phyloP scores from a whole-genome alignment of 2,888 invertebrate species.

The Thysanoteuthis rhombus region DNA sequence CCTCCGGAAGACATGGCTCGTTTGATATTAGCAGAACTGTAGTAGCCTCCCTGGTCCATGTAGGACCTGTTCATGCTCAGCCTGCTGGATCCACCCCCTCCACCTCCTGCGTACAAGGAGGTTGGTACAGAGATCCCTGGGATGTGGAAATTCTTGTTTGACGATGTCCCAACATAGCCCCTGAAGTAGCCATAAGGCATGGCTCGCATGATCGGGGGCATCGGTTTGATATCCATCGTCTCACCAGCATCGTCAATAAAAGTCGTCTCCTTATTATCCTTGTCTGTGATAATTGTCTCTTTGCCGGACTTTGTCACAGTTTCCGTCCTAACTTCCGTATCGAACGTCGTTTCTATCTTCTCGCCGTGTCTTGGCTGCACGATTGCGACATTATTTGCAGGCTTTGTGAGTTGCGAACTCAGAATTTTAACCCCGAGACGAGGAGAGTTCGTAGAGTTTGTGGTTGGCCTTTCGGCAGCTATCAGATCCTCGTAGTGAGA shows the following conservation, averaged over 20 bases:
- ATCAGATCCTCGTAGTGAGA: slow-evolving; percentile 52
- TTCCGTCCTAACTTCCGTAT: slow-evolving; percentile 61
- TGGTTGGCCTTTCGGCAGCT: slow-evolving; percentile 36
- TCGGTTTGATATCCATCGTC: slow-evolving; percentile 83
- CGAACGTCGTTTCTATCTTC: slow-evolving; percentile 65
- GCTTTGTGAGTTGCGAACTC: slow-evolving; percentile 50
- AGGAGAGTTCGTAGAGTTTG: slow-evolving; percentile 50
- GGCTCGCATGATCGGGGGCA: slow-evolving; percentile 80
- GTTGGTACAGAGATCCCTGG: slow-evolving; percentile 55
- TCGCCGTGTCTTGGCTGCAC: slow-evolving; percentile 60
- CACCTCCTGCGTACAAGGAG: slow-evolving; percentile 48
- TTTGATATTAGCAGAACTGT: slow-evolving; percentile 58
- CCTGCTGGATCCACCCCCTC: slow-evolving; percentile 48
- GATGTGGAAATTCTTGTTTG: slow-evolving; percentile 56
- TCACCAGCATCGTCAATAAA: slow-evolving; percentile 71
- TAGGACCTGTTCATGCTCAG: slow-evolving; percentile 59
- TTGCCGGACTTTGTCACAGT: slow-evolving; percentile 52
- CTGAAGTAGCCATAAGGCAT: slow-evolving; percentile 59
- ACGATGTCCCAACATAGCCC: slow-evolving; percentile 52
- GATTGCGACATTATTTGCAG: slow-evolving; percentile 59
- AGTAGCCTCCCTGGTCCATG: slow-evolving; percentile 58
- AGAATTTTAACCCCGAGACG: slow-evolving; percentile 58
- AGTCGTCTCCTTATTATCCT: slow-evolving; percentile 71
- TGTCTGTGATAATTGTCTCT: slow-evolving; percentile 50
- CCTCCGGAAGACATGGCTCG: slow-evolving; percentile 58